A percentile compares a stretch with the other conserved stretches of the same genome.
Evolutionary conservation across 2,888 invertebrate species (phyloP).

Genomic region (Abrostola triplasia): DNA sequence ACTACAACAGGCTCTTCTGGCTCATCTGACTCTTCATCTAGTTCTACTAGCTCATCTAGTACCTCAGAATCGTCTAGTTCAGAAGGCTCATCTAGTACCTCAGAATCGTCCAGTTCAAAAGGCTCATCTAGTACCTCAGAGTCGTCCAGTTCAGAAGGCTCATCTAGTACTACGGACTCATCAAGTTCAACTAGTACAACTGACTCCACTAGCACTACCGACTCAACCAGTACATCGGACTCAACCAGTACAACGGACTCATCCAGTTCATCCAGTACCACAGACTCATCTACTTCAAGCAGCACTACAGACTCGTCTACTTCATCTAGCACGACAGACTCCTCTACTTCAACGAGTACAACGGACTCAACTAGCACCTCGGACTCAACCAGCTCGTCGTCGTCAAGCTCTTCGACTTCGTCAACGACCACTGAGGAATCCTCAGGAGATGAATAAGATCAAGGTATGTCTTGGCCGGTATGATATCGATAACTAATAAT

Average conservation of each 20-base stretch:
- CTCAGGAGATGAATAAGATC: not conserved
- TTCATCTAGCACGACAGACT: not conserved
- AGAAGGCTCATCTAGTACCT: not conserved
- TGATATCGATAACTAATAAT: too few relatives aligned
- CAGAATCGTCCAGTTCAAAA: not conserved
- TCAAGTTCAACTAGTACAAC: slow-evolving; percentile 2
- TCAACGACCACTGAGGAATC: not conserved
- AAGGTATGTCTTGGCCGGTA: not conserved
- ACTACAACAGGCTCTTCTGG: slow-evolving; percentile 15
- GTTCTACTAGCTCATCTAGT: not conserved
- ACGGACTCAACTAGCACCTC: not conserved
- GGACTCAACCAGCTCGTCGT: not conserved
- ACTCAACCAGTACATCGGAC: not conserved
- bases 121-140: not conserved
- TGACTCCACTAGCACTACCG: not conserved
- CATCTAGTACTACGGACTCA: slow-evolving; percentile 11
- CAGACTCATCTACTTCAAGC: not conserved
- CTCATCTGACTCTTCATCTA: slow-evolving; percentile 22
- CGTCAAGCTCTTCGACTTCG: not conserved
- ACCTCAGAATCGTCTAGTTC: not conserved
- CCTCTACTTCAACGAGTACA: not conserved
- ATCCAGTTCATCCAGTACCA: not conserved
- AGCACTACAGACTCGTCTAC: not conserved
- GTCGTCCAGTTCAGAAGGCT: not conserved
- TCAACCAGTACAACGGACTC: not conserved